A percentile compares a stretch with the other conserved stretches of the same genome.
Conservation (phyloP, 23 tunicate species). For the Clavelina lepadiformis region DNA sequence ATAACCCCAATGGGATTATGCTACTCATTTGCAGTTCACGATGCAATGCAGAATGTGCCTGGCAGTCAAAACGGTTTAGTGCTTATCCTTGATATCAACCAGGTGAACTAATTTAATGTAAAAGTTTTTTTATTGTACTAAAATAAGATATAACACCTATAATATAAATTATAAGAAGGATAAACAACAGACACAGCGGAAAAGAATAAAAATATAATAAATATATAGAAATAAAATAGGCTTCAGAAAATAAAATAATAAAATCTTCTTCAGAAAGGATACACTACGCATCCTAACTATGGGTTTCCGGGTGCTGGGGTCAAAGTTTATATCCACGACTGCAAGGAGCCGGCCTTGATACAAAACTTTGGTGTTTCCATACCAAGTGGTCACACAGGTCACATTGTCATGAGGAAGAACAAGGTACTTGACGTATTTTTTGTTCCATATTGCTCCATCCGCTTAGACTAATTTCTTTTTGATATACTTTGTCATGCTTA, state of each 20-base stretch:
- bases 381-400: constrained; percentile 36
- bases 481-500: too few relatives aligned
- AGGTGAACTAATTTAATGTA: constrained; percentile 20
- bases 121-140: too few relatives aligned
- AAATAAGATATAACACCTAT: too few relatives aligned
- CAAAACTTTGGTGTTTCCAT: constrained; percentile 19
- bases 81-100: constrained; percentile 26
- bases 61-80: constrained; percentile 54
- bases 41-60: constrained; percentile 39
- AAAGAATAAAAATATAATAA: neutral
- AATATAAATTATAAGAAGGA: too few relatives aligned
- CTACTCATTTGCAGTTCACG: constrained; percentile 38
- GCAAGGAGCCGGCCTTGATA: constrained; percentile 31
- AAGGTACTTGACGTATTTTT: constrained; percentile 26
- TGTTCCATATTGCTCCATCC: neutral
- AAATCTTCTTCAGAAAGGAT: constrained; percentile 13
- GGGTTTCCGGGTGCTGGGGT: constrained; percentile 57
- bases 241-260: too few relatives aligned
- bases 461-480: neutral
- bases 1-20: constrained; percentile 56
- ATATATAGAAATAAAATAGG: neutral
- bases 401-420: constrained; percentile 24
- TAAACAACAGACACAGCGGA: neutral
- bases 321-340: constrained; percentile 39
- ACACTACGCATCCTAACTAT: constrained; percentile 39